Evolutionary conservation across 1,140 invertebrate genomes (phyloP).

Genomic region (Acromyrmex heyeri): DNA sequence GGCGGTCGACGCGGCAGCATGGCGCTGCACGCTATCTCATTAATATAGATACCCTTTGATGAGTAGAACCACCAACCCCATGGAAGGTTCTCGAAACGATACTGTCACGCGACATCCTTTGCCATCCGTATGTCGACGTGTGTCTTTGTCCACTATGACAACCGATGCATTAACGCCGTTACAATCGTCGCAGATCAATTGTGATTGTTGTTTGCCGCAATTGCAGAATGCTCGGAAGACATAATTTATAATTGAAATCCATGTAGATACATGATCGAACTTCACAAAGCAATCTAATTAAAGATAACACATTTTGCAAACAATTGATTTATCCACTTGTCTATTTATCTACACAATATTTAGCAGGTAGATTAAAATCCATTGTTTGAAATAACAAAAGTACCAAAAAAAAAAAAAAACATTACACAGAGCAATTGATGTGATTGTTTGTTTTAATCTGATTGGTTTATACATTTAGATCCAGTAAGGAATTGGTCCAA

Average conservation of each 20-base stretch:
- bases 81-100: constrained; percentile 48
- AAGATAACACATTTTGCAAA: neutral
- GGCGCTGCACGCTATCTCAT: constrained; percentile 64
- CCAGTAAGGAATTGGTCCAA: no score
- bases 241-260: constrained; percentile 4
- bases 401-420: no score
- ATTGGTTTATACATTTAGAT: no score
- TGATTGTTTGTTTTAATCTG: no score
- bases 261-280: neutral
- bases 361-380: no score
- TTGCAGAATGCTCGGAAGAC: neutral
- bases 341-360: no score
- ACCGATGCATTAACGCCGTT: constrained; percentile 20
- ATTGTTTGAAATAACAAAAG: no score
- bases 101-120: constrained; percentile 51
- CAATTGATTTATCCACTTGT: no score
- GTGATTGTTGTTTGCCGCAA: constrained; percentile 2
- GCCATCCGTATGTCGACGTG: constrained; percentile 6
- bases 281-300: neutral
- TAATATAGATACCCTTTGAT: constrained; percentile 78
- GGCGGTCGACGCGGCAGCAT: constrained; percentile 42
- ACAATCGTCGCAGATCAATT: constrained; percentile 12
- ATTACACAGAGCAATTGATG: no score
- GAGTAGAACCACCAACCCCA: constrained; percentile 53
- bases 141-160: constrained; percentile 25